Conservation (phyloP, 2,113 vertebrate genomes). For the Bagarius yarrelli region DNA sequence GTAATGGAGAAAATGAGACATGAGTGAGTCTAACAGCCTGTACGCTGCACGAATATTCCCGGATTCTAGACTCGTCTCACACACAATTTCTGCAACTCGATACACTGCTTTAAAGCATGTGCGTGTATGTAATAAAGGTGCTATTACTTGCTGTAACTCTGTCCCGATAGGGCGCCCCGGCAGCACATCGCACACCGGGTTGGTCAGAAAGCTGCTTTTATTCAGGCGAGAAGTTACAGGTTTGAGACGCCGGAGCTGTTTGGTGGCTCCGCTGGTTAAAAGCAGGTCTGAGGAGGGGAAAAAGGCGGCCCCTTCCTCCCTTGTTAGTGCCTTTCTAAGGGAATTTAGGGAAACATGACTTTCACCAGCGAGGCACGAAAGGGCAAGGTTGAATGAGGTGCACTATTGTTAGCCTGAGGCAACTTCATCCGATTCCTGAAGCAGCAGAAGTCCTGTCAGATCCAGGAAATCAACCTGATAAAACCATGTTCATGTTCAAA, state of each 20-base stretch:
- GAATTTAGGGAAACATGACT: conserved; percentile 33
- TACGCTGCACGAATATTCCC: background rate
- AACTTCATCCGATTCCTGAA: background rate
- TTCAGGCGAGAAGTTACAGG: background rate
- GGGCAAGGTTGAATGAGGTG: background rate
- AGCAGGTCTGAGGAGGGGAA: conserved; percentile 36
- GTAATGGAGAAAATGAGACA: background rate
- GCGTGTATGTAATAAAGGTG: conserved; percentile 12
- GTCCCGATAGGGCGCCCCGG: conserved; percentile 10
- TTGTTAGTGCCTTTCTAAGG: conserved; percentile 43
- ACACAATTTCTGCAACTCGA: background rate
- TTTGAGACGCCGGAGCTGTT: background rate
- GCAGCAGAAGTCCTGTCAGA: conserved; percentile 9
- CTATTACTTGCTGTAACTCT: background rate
- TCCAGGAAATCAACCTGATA: background rate
- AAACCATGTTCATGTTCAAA: conserved; percentile 3
- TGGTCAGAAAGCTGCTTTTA: background rate
- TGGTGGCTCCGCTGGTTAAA: background rate
- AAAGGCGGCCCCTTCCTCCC: conserved; percentile 47
- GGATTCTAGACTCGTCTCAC: background rate
- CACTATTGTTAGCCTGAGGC: conserved; percentile 27
- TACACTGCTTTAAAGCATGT: conserved; percentile 26
- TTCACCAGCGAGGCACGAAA: conserved; percentile 17
- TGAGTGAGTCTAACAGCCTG: conserved; percentile 5
- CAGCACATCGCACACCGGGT: background rate